Conservation (phyloP, 2,113 vertebrate species). For the Perccottus glenii region DNA sequence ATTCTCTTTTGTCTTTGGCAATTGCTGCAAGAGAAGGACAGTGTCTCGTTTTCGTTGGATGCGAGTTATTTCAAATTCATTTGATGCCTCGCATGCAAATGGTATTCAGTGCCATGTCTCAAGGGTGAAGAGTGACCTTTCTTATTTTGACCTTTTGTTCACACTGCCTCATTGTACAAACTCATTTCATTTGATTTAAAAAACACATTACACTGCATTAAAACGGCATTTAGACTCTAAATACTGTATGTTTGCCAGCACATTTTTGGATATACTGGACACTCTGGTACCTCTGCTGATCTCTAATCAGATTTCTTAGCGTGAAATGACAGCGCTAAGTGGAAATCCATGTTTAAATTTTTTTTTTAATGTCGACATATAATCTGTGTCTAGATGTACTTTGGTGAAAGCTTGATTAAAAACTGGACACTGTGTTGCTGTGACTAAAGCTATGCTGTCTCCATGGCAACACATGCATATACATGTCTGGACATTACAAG, state of each 20-base stretch:
- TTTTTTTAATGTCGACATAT: background rate
- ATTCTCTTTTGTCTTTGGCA: slow-evolving; percentile 57
- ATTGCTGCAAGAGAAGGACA: slow-evolving; percentile 29
- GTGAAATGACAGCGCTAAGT: slow-evolving; percentile 7
- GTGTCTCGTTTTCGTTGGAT: slow-evolving; percentile 27
- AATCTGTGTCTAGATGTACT: background rate
- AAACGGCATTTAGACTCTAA: background rate
- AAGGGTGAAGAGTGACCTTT: too few relatives aligned
- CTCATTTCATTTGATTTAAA: too few relatives aligned
- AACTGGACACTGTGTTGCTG: too few relatives aligned
- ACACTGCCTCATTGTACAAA: too few relatives aligned
- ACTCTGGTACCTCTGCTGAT: background rate
- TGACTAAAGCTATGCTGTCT: too few relatives aligned
- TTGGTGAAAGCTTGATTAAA: too few relatives aligned
- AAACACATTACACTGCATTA: too few relatives aligned
- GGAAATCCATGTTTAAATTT: slow-evolving; percentile 2
- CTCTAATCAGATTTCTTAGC: slow-evolving; percentile 2
- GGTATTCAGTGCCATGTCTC: too few relatives aligned
- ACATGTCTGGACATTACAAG: too few relatives aligned
- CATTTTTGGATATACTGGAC: background rate
- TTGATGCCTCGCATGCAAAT: too few relatives aligned
- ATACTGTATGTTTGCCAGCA: background rate
- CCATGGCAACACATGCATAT: too few relatives aligned
- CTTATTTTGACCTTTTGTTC: too few relatives aligned
- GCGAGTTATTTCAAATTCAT: background rate